Conservation (phyloP, 2,797 vertebrate species). For the Odontamblyopus rebecca region DNA sequence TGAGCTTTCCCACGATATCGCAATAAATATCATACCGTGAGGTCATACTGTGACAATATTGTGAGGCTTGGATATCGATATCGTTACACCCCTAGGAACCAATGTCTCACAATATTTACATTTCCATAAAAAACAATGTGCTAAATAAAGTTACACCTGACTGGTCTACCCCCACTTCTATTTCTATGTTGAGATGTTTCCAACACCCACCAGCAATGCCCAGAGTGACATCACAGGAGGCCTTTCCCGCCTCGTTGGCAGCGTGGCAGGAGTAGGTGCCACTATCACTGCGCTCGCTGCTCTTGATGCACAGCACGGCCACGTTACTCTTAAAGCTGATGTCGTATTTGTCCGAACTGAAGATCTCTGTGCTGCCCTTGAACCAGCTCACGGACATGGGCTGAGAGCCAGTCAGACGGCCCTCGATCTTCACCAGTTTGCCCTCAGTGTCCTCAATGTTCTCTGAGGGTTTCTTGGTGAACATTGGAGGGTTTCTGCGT, state of each 20-base stretch:
- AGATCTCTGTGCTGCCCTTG: conserved; percentile 85
- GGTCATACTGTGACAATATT: no score
- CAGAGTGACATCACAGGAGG: conserved; percentile 82
- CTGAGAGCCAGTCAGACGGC: conserved; percentile 90
- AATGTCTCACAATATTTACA: no score
- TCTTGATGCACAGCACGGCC: conserved; percentile 85
- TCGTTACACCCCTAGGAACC: no score
- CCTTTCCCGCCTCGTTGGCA: conserved; percentile 88
- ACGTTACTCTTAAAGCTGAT: conserved; percentile 89
- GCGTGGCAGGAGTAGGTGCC: conserved; percentile 88
- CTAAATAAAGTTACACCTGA: not conserved
- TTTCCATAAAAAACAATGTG: no score
- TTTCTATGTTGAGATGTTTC: not conserved
- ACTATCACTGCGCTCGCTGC: conserved; percentile 76
- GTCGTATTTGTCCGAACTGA: conserved; percentile 84
- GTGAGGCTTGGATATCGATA: no score
- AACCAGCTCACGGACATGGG: conserved; percentile 89
- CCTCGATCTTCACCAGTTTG: conserved; percentile 90
- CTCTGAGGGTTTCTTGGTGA: conserved; percentile 93
- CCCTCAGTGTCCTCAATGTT: conserved; percentile 90
- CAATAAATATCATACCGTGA: no score
- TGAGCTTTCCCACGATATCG: no score
- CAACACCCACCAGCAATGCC: conserved; percentile 86
- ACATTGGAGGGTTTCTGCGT: conserved; percentile 88
- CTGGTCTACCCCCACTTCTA: not conserved